Percentiles rank a stretch among this genome's conserved stretches.
phyloP scores from a whole-genome alignment of 2,797 vertebrate genomes.

The Ispidina picta region DNA sequence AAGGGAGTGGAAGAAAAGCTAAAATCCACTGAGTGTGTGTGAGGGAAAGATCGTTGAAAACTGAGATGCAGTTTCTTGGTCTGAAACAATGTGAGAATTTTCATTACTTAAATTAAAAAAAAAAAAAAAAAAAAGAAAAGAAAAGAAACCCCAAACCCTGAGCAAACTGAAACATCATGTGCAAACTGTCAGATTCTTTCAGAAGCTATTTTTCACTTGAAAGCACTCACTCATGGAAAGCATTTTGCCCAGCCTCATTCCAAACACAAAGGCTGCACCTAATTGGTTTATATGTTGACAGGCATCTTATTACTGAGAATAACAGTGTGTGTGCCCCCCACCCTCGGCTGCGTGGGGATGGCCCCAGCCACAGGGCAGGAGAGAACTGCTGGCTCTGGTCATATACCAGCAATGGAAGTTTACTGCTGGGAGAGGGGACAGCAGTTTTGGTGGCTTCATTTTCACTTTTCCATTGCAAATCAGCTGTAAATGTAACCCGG shows the following conservation, averaged over 20 bases:
- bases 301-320: background rate
- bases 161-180: slow-evolving; percentile 57
- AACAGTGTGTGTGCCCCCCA: rapidly evolving
- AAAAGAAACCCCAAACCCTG: background rate
- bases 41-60: slow-evolving; percentile 12
- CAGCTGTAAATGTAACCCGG: background rate
- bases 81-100: slow-evolving; percentile 57
- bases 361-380: rapidly evolving
- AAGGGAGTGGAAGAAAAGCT: background rate
- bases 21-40: background rate
- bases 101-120: slow-evolving; percentile 29
- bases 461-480: background rate
- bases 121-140: no score
- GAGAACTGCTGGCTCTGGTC: background rate
- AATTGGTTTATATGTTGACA: slow-evolving; percentile 49
- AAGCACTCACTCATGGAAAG: slow-evolving; percentile 22
- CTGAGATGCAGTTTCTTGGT: background rate
- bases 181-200: slow-evolving; percentile 37
- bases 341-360: rapidly evolving
- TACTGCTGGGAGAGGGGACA: background rate
- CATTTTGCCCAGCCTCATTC: slow-evolving; percentile 5
- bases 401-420: rapidly evolving
- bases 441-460: background rate
- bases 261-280: slow-evolving; percentile 19
- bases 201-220: slow-evolving; percentile 59